A percentile compares a stretch with the other conserved stretches of the same genome.
Evolutionary conservation across 2,113 vertebrate genomes (phyloP).

Genomic region (Catharus minimus): DNA sequence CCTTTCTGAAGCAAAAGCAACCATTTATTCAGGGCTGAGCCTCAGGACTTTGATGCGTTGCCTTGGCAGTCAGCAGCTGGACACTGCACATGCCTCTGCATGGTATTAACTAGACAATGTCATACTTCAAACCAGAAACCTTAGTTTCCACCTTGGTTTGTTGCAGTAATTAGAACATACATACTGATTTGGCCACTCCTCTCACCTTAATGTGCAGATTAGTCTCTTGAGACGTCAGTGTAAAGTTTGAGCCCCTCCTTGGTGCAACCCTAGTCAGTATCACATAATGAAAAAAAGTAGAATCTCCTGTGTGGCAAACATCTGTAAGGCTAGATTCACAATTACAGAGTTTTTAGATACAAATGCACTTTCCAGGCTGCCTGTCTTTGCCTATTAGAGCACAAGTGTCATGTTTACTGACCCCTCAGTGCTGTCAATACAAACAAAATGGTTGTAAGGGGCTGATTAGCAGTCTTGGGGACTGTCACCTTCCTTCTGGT

Average conservation of each 20-base stretch:
- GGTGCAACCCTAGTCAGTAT: not conserved
- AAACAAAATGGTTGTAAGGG: not conserved
- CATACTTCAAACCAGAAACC: not conserved
- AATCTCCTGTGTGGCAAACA: not conserved
- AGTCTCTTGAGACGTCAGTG: not conserved
- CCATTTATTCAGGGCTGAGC: not conserved
- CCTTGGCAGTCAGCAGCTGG: not conserved
- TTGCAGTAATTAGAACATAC: not conserved
- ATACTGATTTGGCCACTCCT: not conserved
- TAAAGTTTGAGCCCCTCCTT: not conserved
- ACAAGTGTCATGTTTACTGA: not conserved
- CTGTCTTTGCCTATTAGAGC: not conserved
- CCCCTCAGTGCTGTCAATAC: not conserved
- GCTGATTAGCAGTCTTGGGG: not conserved
- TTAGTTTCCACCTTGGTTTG: not conserved
- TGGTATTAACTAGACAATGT: not conserved
- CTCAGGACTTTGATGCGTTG: not conserved
- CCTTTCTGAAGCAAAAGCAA: not conserved
- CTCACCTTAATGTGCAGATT: not conserved
- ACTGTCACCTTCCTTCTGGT: not conserved
- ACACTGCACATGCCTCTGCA: not conserved
- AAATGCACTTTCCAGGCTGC: not conserved
- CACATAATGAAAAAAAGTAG: not conserved
- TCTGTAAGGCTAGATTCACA: not conserved
- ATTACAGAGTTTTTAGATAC: not conserved